phyloP scores from a whole-genome alignment of 2,888 invertebrate species.

The Catocala nupta region DNA sequence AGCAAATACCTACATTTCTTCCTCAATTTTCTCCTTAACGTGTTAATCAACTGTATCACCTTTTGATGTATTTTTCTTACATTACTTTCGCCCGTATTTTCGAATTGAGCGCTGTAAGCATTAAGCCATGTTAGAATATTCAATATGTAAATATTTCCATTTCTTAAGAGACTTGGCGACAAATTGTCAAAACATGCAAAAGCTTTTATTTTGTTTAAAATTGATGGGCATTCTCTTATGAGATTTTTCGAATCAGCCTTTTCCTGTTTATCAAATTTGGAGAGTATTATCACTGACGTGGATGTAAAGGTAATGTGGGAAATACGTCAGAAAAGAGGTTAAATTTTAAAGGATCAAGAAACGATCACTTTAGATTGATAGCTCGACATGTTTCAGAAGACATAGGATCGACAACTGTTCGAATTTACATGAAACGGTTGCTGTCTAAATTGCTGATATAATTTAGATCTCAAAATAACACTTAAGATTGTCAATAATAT shows the following conservation, averaged over 20 bases:
- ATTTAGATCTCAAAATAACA: too few species aligned
- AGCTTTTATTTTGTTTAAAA: slow-evolving; percentile 49
- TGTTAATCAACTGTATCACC: slow-evolving; percentile 25
- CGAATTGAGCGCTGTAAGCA: slow-evolving; percentile 6
- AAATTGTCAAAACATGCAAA: slow-evolving; percentile 43
- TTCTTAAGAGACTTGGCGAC: slow-evolving; percentile 33
- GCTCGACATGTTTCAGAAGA: too few species aligned
- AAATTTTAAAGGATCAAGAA: neutral
- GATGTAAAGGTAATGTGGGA: slow-evolving; percentile 14
- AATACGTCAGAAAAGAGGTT: slow-evolving; percentile 28
- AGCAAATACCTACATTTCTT: slow-evolving; percentile 1
- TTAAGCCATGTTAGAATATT: slow-evolving; percentile 42
- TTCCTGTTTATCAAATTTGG: slow-evolving; percentile 24
- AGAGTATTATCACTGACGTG: slow-evolving; percentile 8
- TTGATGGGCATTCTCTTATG: slow-evolving; percentile 31
- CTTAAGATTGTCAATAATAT: too few species aligned
- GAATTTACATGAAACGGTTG: too few species aligned
- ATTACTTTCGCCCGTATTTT: slow-evolving; percentile 3
- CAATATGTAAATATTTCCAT: slow-evolving; percentile 41
- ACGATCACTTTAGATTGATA: too few species aligned
- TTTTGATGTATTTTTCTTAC: slow-evolving; percentile 22
- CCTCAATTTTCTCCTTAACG: slow-evolving; percentile 23
- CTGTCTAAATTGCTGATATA: too few species aligned
- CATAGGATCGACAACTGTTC: too few species aligned
- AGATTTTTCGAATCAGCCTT: slow-evolving; percentile 19